phyloP scores from a whole-genome alignment of 2,797 vertebrate genomes.

The Clarias pachynema region DNA sequence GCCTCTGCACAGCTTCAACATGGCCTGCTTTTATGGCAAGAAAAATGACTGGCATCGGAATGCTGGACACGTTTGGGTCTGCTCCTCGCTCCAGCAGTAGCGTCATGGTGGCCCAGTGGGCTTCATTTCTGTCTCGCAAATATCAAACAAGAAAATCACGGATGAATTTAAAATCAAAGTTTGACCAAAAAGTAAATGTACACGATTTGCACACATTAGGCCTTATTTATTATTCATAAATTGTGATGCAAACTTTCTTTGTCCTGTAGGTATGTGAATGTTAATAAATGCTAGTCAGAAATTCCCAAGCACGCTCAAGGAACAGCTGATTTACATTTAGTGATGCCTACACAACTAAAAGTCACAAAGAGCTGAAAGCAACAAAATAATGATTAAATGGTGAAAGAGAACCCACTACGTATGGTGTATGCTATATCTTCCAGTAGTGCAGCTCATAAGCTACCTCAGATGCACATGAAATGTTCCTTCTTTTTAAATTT shows the following conservation, averaged over 20 bases:
- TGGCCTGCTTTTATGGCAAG: constrained; percentile 82
- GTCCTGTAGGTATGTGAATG: background rate
- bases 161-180: background rate
- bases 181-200: background rate
- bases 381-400: background rate
- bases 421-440: background rate
- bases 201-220: background rate
- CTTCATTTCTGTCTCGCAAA: constrained; percentile 64
- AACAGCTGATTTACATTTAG: background rate
- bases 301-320: background rate
- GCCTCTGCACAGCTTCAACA: constrained; percentile 68
- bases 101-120: constrained; percentile 73
- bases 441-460: background rate
- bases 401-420: background rate
- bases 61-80: constrained; percentile 78
- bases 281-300: background rate
- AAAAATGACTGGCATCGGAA: constrained; percentile 81
- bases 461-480: background rate
- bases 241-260: background rate
- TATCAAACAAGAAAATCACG: background rate
- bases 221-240: background rate
- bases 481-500: background rate
- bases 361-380: background rate
- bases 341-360: background rate
- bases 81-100: constrained; percentile 81